These are phyloP conservation scores for Mercenaria mercenaria DNA, from an alignment of 1,140 invertebrate species.

Conservation along the genomic window DNA sequence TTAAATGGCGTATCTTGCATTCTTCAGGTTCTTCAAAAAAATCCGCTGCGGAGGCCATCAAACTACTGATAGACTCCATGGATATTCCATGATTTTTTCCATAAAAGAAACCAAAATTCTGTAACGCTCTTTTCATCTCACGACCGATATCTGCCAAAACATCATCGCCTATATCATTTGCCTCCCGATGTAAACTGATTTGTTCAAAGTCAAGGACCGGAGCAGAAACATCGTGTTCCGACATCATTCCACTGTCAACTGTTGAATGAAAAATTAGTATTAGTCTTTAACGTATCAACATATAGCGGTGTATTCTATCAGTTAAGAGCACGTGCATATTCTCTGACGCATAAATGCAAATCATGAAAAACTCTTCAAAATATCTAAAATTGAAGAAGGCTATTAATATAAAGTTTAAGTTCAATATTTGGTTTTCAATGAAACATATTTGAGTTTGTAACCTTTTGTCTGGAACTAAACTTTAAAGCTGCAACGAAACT, in stretches of 20 bases:
- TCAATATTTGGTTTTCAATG: too few species aligned
- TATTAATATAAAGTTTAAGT: too few species aligned
- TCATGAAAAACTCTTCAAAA: too few species aligned
- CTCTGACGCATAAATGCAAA: too few species aligned
- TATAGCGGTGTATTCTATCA: too few species aligned
- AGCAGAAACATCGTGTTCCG: background rate
- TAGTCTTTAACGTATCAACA: too few species aligned
- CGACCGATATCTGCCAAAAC: background rate
- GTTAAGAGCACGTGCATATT: too few species aligned
- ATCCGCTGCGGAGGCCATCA: conserved; percentile 23
- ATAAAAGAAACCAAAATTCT: conserved; percentile 66
- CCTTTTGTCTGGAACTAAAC: too few species aligned
- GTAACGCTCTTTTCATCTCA: conserved; percentile 55
- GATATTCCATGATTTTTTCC: conserved; percentile 66
- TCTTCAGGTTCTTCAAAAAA: conserved; percentile 62
- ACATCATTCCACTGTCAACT: background rate
- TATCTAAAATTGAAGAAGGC: too few species aligned
- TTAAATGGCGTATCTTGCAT: conserved; percentile 39
- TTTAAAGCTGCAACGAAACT: too few species aligned
- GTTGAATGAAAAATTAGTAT: too few species aligned
- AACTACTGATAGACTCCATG: conserved; percentile 24
- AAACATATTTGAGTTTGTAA: too few species aligned
- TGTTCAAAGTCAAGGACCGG: conserved; percentile 37
- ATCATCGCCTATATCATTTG: background rate
- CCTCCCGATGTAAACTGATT: background rate